phyloP scores from a whole-genome alignment of 1,140 invertebrate genomes.

The Aphis craccivora region DNA sequence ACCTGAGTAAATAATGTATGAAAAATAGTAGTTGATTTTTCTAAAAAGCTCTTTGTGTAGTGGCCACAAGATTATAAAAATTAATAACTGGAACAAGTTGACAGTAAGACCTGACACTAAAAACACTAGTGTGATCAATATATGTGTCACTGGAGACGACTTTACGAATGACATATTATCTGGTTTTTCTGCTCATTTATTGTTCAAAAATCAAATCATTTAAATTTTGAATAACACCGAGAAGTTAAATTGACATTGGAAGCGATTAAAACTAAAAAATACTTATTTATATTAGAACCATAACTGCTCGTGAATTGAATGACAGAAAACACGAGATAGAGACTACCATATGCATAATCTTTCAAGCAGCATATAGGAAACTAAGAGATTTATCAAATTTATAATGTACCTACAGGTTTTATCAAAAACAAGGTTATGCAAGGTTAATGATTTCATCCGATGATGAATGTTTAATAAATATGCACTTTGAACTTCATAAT shows the following conservation, averaged over 20 bases:
- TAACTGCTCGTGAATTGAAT: not conserved
- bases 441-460: conserved; percentile 20
- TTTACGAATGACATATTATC: not conserved
- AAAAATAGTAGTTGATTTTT: conserved; percentile 90
- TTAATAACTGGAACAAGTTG: conserved; percentile 80
- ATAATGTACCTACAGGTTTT: not conserved
- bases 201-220: conserved; percentile 5
- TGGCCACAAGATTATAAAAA: conserved; percentile 78
- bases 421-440: conserved; percentile 25
- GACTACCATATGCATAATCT: not conserved
- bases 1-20: conserved; percentile 89
- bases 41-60: conserved; percentile 81
- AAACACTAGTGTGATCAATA: conserved; percentile 87
- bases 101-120: conserved; percentile 87
- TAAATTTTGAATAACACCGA: not conserved
- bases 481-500: conserved; percentile 19
- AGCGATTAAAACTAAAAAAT: not conserved
- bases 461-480: not conserved
- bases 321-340: not conserved
- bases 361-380: not conserved
- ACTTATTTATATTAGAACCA: not conserved
- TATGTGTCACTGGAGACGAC: conserved; percentile 66
- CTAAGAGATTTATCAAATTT: not conserved
- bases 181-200: not conserved
- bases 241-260: not conserved